These are phyloP conservation scores for Ephydatia muelleri DNA, from an alignment of 37 sponge, comb jelly and placozoan species.

Conservation along the genomic window DNA sequence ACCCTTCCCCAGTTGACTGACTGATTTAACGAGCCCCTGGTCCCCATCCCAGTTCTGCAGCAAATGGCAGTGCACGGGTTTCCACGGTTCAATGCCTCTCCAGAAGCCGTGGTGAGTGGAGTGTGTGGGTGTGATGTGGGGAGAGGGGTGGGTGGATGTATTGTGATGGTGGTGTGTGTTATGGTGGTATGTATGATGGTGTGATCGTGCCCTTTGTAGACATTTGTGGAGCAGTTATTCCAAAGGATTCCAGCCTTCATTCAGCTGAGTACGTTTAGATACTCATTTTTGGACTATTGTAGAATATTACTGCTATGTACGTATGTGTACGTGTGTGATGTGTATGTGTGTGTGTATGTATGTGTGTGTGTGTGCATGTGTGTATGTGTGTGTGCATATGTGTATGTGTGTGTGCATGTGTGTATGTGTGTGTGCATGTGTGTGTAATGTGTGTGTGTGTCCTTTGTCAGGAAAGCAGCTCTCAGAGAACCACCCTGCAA, in stretches of 20 bases:
- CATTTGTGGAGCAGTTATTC: slow-evolving; percentile 31
- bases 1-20: background rate
- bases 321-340: background rate
- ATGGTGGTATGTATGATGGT: background rate
- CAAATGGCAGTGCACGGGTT: slow-evolving; percentile 64
- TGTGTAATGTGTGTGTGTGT: no score
- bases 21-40: no score
- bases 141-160: no score
- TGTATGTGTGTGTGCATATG: no score
- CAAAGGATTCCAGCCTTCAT: slow-evolving; percentile 25
- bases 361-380: background rate
- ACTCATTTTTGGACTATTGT: background rate
- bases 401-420: no score
- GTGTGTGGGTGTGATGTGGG: no score
- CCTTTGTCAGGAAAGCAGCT: slow-evolving; percentile 27
- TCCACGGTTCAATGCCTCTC: slow-evolving; percentile 34
- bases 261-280: background rate
- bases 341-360: no score
- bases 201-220: no score
- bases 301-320: background rate
- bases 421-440: no score
- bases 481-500: slow-evolving; percentile 15
- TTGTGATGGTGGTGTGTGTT: no score
- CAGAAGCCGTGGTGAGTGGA: slow-evolving; percentile 56
- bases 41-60: slow-evolving; percentile 40